phyloP scores from a whole-genome alignment of 2,888 invertebrate species.

The Cantharis flavilabris region DNA sequence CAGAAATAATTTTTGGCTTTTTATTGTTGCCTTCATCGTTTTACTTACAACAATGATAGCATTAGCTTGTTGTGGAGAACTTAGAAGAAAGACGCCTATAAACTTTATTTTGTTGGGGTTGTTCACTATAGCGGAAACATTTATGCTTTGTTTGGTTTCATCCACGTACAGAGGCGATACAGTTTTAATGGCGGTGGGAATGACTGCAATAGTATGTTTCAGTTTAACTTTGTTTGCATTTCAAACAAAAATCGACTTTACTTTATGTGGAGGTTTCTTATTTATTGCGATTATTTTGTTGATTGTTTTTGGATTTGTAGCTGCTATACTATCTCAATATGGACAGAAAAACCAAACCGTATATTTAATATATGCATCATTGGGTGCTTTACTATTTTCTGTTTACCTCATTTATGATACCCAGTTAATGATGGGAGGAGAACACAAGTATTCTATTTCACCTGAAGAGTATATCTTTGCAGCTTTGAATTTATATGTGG shows the following conservation, averaged over 20 bases:
- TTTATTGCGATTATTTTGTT: constrained; percentile 78
- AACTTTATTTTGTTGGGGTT: constrained; percentile 87
- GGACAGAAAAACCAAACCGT: constrained; percentile 58
- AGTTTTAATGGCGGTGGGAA: constrained; percentile 88
- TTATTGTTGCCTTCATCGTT: constrained; percentile 53
- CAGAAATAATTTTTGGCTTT: constrained; percentile 60
- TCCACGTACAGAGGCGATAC: constrained; percentile 58
- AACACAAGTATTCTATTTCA: constrained; percentile 87
- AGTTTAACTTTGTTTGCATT: constrained; percentile 89
- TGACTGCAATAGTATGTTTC: constrained; percentile 83
- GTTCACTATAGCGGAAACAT: constrained; percentile 83
- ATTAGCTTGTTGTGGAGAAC: constrained; percentile 84
- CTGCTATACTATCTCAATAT: constrained; percentile 53
- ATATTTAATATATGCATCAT: constrained; percentile 76
- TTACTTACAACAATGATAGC: constrained; percentile 75
- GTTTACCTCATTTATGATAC: constrained; percentile 90
- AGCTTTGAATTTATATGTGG: constrained; percentile 85
- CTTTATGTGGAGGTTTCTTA: constrained; percentile 76
- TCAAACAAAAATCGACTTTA: constrained; percentile 90
- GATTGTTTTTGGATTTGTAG: constrained; percentile 77
- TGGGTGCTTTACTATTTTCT: constrained; percentile 88
- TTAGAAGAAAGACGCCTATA: constrained; percentile 81
- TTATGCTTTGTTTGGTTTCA: constrained; percentile 76
- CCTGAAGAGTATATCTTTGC: constrained; percentile 96
- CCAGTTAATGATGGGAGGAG: constrained; percentile 91